Evolutionary conservation across 2,888 invertebrate species (phyloP).

Genomic region (Cataglyphis rosenhaueri): DNA sequence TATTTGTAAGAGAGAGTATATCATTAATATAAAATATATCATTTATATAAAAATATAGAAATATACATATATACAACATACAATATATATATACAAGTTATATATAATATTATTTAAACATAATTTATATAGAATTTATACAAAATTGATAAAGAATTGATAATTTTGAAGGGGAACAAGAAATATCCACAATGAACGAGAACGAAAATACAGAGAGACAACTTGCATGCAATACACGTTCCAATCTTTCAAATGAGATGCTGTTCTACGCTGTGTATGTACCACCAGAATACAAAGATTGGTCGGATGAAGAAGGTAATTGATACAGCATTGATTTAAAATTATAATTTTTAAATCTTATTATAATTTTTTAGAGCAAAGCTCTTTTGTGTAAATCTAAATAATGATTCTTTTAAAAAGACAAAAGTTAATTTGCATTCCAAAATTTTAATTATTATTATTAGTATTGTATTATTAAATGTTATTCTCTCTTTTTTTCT

Average conservation of each 20-base stretch:
- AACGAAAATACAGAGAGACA: slow-evolving; percentile 58
- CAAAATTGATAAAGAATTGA: not conserved
- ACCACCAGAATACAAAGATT: slow-evolving; percentile 68
- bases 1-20: not conserved
- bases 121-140: not conserved
- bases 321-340: not conserved
- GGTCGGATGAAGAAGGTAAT: slow-evolving; percentile 65
- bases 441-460: not conserved
- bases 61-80: too few relatives aligned
- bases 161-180: slow-evolving; percentile 24
- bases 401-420: not conserved
- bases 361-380: not conserved
- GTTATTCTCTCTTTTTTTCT: slow-evolving; percentile 7
- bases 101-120: not conserved
- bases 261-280: slow-evolving; percentile 80
- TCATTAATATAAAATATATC: not conserved
- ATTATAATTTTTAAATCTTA: too few relatives aligned
- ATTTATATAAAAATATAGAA: not conserved
- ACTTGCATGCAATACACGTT: slow-evolving; percentile 31
- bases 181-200: slow-evolving; percentile 66
- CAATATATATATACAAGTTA: not conserved
- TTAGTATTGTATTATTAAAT: slow-evolving; percentile 17
- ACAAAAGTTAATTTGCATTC: not conserved
- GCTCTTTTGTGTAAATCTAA: not conserved
- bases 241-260: slow-evolving; percentile 44